phyloP scores from a whole-genome alignment of 1,140 invertebrate genomes.

The Batillaria attramentaria region DNA sequence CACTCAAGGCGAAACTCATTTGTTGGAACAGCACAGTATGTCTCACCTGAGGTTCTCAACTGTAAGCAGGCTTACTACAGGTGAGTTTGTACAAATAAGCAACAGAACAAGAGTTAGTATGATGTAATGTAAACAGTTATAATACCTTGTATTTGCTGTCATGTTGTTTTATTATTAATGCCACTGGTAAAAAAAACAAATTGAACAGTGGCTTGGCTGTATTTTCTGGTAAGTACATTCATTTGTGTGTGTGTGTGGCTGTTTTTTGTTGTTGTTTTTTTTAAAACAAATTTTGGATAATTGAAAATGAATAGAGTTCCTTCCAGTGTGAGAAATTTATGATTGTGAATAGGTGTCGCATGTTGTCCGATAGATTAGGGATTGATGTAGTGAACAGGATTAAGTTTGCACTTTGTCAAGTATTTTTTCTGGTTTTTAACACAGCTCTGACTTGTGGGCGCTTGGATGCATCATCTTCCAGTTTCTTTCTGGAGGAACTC shows the following conservation, averaged over 20 bases:
- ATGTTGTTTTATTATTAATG: no score
- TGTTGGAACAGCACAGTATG: slow-evolving; percentile 99
- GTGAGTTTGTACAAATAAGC: slow-evolving; percentile 59
- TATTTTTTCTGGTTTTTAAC: slow-evolving; percentile 15
- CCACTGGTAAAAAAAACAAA: background rate
- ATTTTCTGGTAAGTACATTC: background rate
- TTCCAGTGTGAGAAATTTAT: no score
- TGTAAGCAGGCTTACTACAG: slow-evolving; percentile 81
- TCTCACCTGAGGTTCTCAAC: slow-evolving; percentile 94
- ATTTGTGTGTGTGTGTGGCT: no score
- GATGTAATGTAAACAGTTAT: background rate
- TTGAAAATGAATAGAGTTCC: no score
- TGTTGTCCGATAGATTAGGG: background rate
- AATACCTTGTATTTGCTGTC: background rate
- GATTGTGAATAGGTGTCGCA: no score
- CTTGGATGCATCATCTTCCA: slow-evolving; percentile 98
- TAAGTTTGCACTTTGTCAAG: background rate
- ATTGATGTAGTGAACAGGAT: background rate
- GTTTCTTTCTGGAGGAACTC: slow-evolving; percentile 93
- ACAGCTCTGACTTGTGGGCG: slow-evolving; percentile 96
- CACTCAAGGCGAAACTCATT: slow-evolving; percentile 82
- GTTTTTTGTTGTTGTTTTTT: no score
- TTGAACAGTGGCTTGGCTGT: background rate
- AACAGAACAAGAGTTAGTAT: no score
- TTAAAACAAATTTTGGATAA: no score